phyloP scores from a whole-genome alignment of 2,888 invertebrate species.

The Pristionchus mayeri region DNA sequence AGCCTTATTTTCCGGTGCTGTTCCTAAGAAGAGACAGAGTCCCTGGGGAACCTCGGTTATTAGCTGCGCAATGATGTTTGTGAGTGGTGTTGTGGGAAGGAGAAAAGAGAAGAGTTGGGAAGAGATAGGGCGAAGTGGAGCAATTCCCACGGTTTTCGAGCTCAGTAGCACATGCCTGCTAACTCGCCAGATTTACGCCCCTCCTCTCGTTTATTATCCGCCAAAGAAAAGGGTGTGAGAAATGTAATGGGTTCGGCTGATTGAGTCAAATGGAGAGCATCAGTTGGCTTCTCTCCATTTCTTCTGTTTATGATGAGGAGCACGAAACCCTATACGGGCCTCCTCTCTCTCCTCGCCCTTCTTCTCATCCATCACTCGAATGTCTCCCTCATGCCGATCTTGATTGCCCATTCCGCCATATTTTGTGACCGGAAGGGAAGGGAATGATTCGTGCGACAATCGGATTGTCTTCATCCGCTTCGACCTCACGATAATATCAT shows the following conservation, averaged over 20 bases:
- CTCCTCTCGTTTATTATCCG: not conserved
- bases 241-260: not conserved
- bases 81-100: constrained; percentile 12
- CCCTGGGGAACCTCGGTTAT: constrained; percentile 23
- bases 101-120: not conserved
- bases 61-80: constrained; percentile 44
- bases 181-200: constrained; percentile 15
- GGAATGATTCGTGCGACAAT: too few species aligned
- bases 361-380: constrained; percentile 20
- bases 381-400: constrained; percentile 10
- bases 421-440: not conserved
- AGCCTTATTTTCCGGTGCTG: constrained; percentile 5
- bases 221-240: not conserved
- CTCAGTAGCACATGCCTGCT: not conserved
- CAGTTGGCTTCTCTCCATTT: not conserved
- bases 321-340: constrained; percentile 11
- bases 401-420: constrained; percentile 27
- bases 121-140: constrained; percentile 38
- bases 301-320: constrained; percentile 4
- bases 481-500: too few species aligned
- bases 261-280: not conserved
- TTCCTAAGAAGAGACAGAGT: not conserved
- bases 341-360: not conserved
- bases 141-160: constrained; percentile 22
- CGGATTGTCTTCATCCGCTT: not conserved